Conservation (phyloP, 1,140 invertebrate species). For the Andrena cerasifolii region DNA sequence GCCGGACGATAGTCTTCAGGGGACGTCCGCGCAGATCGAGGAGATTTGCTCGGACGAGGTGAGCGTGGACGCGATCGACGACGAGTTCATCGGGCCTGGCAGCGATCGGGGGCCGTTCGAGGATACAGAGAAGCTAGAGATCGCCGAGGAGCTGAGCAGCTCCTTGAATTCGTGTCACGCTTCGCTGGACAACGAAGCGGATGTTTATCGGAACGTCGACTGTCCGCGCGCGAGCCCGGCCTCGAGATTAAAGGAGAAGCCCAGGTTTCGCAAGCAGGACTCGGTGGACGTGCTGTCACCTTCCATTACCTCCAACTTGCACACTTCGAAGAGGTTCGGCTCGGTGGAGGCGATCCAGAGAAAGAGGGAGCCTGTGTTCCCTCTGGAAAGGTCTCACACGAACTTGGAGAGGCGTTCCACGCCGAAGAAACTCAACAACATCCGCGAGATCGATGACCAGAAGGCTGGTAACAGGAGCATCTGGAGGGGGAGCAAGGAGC, state of each 20-base stretch:
- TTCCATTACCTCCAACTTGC: slow-evolving; percentile 45
- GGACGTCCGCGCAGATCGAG: slow-evolving; percentile 66
- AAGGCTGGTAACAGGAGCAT: slow-evolving; percentile 18
- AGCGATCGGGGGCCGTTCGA: slow-evolving; percentile 33
- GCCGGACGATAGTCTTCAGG: slow-evolving; percentile 64
- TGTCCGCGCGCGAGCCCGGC: neutral
- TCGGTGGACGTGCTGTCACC: slow-evolving; percentile 59
- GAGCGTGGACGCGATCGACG: slow-evolving; percentile 61
- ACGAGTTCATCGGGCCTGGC: slow-evolving; percentile 45
- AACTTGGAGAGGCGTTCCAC: slow-evolving; percentile 52
- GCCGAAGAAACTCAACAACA: slow-evolving; percentile 66
- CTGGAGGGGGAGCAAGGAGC: slow-evolving; percentile 50
- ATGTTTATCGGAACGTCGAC: neutral
- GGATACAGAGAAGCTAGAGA: slow-evolving; percentile 30
- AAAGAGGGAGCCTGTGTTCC: slow-evolving; percentile 26
- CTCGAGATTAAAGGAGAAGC: slow-evolving; percentile 25
- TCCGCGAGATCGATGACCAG: slow-evolving; percentile 66
- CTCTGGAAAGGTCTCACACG: slow-evolving; percentile 64
- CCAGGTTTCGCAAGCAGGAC: slow-evolving; percentile 67
- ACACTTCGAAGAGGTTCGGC: slow-evolving; percentile 60
- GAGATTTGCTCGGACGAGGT: slow-evolving; percentile 70
- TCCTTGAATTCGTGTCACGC: slow-evolving; percentile 34
- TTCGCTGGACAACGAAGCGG: slow-evolving; percentile 16
- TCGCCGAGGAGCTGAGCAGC: slow-evolving; percentile 32
- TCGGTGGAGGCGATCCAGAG: slow-evolving; percentile 65